Conservation (phyloP, 2,113 vertebrate genomes). For the Fregata magnificens region DNA sequence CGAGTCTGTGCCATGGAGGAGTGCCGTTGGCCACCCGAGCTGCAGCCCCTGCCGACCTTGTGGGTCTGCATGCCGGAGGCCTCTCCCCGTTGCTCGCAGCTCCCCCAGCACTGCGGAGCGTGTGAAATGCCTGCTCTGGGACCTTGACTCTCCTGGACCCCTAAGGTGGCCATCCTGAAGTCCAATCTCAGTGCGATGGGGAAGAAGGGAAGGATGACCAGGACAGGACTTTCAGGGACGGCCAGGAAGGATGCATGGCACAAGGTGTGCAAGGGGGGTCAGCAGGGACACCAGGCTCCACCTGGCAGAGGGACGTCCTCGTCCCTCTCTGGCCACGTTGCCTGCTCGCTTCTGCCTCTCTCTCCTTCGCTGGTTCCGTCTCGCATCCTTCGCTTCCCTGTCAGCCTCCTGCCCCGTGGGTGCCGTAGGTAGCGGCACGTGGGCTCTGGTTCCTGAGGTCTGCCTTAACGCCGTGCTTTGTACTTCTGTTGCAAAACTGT, state of each 20-base stretch:
- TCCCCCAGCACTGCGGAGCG: fast-evolving
- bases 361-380: background rate
- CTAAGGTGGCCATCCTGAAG: background rate
- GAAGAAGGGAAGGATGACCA: background rate
- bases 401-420: background rate
- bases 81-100: background rate
- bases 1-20: fast-evolving
- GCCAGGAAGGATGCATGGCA: background rate
- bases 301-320: background rate
- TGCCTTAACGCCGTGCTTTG: fast-evolving
- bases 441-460: background rate
- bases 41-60: fast-evolving
- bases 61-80: background rate
- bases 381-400: background rate
- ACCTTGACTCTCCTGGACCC: background rate
- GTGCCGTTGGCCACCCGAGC: background rate
- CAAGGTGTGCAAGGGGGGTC: too few relatives aligned
- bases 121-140: background rate
- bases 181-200: background rate
- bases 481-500: background rate
- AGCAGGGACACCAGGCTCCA: fast-evolving
- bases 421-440: fast-evolving
- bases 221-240: background rate
- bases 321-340: fast-evolving
- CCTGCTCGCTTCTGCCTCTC: background rate